Evolutionary conservation across 2,113 vertebrate species (phyloP), one percentile per base, ranked within the genome.

Genomic region (Uropsilus gracilis): DNA sequence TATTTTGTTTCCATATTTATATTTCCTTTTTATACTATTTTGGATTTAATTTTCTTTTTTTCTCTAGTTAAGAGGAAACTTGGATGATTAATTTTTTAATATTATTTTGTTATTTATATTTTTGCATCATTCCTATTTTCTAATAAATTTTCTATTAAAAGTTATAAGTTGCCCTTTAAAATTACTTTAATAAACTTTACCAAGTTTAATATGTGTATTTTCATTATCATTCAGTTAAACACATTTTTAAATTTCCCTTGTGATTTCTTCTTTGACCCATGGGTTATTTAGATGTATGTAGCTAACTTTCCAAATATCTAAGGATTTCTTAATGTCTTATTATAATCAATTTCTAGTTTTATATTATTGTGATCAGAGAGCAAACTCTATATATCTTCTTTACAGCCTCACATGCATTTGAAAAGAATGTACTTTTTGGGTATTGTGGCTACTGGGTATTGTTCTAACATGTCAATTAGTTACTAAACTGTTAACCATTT

Each of bases 21-120:
- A 69, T 69, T 75, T 86, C 53, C 39, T 17, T 64, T 78, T 46
- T 10, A 5, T 46, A 46, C 16, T 37, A 57, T 2, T 84, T 75
- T 68, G 55, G 13, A 24, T 87, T 90, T 72, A 50, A 73, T 83
- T 94, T 90, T 93, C 75, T 90, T n/a, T 82, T 90, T 13, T 24
- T 77, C 22, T 55, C 14, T 37, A 48, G 32, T 22, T 64, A 66
- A 84, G 50, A 61, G 42, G 42, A 34, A 93, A 61, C 24, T 50
- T 30, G 80, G 32, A 81, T 85, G 39, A 75, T 88, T 34, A 32
- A 42, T 68, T 55, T 71, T 81, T 82, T 34, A 42, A 42, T 30
- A 34, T 17, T 44, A 80, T 91, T 78, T 32, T 75, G n/a, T n/a
- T n/a, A n/a, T n/a, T n/a, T n/a, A n/a, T n/a, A n/a, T n/a, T n/a